phyloP scores from a whole-genome alignment of 2,888 invertebrate species.

The Polydrusus pterygomalis region DNA sequence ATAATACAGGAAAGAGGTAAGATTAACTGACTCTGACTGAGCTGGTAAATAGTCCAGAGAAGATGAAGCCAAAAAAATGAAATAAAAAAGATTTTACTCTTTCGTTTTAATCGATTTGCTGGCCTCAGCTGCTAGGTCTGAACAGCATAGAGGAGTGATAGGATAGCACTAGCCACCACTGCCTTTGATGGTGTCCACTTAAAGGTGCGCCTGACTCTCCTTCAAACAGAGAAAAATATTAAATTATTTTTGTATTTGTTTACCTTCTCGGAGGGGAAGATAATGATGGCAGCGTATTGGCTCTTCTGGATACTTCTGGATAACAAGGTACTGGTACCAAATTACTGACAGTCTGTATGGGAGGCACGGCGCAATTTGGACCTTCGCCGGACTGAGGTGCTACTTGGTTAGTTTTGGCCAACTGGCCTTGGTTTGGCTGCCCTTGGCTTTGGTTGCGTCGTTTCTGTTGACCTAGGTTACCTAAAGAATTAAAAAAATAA shows the following conservation, averaged over 20 bases:
- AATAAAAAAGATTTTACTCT: no score
- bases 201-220: no score
- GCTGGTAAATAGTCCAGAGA: no score
- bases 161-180: no score
- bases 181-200: no score
- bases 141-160: no score
- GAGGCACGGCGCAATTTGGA: constrained; percentile 65
- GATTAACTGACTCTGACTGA: no score
- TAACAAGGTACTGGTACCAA: constrained; percentile 73
- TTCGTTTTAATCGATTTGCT: no score
- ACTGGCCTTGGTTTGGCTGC: constrained; percentile 53
- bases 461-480: constrained; percentile 65
- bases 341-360: constrained; percentile 75
- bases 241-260: no score
- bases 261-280: constrained; percentile 70
- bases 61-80: no score
- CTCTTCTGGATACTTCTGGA: constrained; percentile 63
- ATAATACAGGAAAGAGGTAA: no score
- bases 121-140: neutral
- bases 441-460: constrained; percentile 59
- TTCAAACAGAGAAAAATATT: no score
- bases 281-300: constrained; percentile 64
- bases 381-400: constrained; percentile 65
- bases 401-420: constrained; percentile 69
- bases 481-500: constrained; percentile 58